Percentiles rank a stretch among this genome's conserved stretches.
These are phyloP conservation scores for Pangasius sanitwongsei DNA, from an alignment of 2,797 vertebrate species.

Conservation along the genomic window DNA sequence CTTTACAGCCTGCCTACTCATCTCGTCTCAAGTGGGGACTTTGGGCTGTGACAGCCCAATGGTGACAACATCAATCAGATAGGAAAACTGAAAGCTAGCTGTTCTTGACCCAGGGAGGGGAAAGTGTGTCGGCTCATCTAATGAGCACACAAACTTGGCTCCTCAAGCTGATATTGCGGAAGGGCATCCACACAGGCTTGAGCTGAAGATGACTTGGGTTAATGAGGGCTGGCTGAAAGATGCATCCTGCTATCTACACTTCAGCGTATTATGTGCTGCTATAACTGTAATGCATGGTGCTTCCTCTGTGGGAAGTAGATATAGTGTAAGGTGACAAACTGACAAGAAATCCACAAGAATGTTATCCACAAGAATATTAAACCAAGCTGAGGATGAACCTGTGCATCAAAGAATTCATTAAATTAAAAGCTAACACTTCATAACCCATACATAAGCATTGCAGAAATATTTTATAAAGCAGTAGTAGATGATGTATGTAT, in stretches of 20 bases:
- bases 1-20: constrained; percentile 32
- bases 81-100: constrained; percentile 42
- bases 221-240: constrained; percentile 59
- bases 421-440: neutral
- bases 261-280: constrained; percentile 23
- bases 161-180: constrained; percentile 30
- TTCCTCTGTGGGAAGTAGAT: constrained; percentile 13
- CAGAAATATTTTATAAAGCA: neutral
- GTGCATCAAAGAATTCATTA: neutral
- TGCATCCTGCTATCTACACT: constrained; percentile 29
- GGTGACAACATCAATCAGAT: constrained; percentile 53
- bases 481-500: neutral
- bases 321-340: constrained; percentile 26
- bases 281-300: constrained; percentile 33
- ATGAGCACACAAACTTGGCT: constrained; percentile 55
- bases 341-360: constrained; percentile 20
- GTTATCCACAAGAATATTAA: neutral
- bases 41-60: constrained; percentile 49
- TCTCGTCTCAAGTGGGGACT: constrained; percentile 39
- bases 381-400: neutral
- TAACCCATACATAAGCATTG: neutral
- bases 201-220: constrained; percentile 51
- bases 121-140: constrained; percentile 58
- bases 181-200: constrained; percentile 50
- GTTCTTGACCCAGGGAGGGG: constrained; percentile 54